Evolutionary conservation across 2,797 vertebrate species (phyloP).

Genomic region (Chanos chanos): DNA sequence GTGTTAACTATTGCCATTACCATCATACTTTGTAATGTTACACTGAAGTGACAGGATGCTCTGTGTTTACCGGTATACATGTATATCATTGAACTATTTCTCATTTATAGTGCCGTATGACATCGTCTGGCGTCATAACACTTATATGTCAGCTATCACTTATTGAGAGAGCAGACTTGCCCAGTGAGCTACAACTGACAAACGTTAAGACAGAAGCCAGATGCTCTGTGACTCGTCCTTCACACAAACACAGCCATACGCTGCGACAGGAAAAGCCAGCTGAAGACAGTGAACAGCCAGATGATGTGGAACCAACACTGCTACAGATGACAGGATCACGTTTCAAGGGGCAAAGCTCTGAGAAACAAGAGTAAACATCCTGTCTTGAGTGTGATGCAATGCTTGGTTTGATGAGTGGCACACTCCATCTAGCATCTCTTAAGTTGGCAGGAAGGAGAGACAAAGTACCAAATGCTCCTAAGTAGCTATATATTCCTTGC

Average conservation of each 20-base stretch:
- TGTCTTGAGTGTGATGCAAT: conserved; percentile 13
- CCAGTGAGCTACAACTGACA: no score
- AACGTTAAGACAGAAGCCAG: background rate
- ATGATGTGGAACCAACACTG: conserved; percentile 4
- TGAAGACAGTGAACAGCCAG: conserved; percentile 3
- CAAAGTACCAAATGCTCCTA: background rate
- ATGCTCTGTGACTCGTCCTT: background rate
- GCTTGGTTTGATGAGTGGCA: background rate
- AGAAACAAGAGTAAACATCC: conserved; percentile 31
- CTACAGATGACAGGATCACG: conserved; percentile 10
- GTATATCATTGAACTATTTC: no score
- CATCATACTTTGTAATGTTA: no score
- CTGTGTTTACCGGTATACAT: no score
- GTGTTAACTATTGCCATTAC: no score
- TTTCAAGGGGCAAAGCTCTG: conserved; percentile 13
- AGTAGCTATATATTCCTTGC: background rate
- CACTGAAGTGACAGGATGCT: no score
- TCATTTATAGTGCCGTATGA: no score
- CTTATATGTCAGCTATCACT: no score
- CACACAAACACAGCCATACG: conserved; percentile 10
- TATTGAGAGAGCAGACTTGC: no score
- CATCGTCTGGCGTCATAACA: no score
- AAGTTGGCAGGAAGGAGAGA: no score
- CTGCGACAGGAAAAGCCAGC: background rate
- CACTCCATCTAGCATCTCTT: conserved; percentile 19